Evolutionary conservation across 37 sponge, comb jelly and placozoan species (phyloP).

Genomic region (Sycon ciliatum): DNA sequence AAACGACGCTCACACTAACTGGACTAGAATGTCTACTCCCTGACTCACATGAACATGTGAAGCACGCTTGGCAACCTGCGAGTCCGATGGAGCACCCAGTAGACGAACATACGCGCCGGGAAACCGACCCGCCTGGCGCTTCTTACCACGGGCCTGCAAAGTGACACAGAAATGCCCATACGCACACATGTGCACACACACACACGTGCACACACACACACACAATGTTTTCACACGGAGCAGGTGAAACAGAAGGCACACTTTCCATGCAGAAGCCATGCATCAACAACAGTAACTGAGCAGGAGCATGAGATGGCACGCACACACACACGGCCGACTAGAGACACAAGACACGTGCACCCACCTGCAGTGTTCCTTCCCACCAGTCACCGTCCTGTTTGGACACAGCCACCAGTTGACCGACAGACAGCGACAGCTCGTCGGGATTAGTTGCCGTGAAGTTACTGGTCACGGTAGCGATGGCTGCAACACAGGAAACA

Average conservation of each 20-base stretch:
- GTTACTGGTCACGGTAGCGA: conserved; percentile 21
- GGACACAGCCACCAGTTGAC: conserved; percentile 47
- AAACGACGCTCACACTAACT: too few relatives aligned
- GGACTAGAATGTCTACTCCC: too few relatives aligned
- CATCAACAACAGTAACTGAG: too few relatives aligned
- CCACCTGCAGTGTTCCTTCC: conserved; percentile 68
- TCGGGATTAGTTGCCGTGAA: conserved; percentile 26
- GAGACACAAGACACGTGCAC: neutral
- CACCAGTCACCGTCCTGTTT: conserved; percentile 56
- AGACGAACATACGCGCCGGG: conserved; percentile 55
- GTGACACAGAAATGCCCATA: too few relatives aligned
- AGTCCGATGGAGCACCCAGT: conserved; percentile 11
- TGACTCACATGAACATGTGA: too few relatives aligned
- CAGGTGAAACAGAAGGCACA: too few relatives aligned
- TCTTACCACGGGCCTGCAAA: conserved; percentile 45
- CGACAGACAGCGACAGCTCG: conserved; percentile 45
- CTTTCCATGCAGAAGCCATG: too few relatives aligned
- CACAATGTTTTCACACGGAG: too few relatives aligned
- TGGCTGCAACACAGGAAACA: neutral
- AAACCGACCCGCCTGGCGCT: conserved; percentile 58
- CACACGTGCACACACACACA: too few relatives aligned
- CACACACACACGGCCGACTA: too few relatives aligned
- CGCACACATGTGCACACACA: too few relatives aligned
- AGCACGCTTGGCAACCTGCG: neutral
- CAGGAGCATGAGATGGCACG: too few relatives aligned